Evolutionary conservation across 2,113 vertebrate species (phyloP).

Genomic region (Daboia siamensis): DNA sequence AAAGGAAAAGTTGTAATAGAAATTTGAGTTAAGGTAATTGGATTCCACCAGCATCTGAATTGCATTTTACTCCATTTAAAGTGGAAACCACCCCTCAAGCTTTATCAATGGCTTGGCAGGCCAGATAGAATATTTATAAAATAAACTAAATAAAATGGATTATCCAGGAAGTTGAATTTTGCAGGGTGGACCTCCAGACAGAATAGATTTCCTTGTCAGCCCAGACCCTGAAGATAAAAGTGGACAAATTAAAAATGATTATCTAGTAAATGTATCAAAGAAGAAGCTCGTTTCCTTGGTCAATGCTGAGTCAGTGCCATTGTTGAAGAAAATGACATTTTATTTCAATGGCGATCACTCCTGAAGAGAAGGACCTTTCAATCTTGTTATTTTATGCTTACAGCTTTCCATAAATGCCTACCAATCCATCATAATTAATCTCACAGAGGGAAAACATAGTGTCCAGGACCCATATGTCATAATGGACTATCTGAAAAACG

Average conservation of each 20-base stretch:
- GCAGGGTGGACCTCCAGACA: background rate
- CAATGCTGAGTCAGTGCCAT: background rate
- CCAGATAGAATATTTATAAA: background rate
- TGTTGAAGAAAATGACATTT: background rate
- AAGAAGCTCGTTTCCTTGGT: background rate
- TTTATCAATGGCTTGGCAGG: background rate
- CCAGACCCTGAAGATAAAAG: background rate
- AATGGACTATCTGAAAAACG: conserved; percentile 67
- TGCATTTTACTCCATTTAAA: background rate
- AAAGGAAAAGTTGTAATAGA: background rate
- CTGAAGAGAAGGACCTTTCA: background rate
- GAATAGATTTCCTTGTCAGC: background rate
- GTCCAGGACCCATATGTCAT: conserved; percentile 31
- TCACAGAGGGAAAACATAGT: conserved; percentile 40
- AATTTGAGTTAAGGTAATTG: background rate
- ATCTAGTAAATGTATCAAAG: background rate
- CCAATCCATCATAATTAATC: conserved; percentile 59
- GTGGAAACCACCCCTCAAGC: background rate
- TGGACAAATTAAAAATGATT: background rate
- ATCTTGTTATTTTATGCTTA: background rate
- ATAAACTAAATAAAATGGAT: background rate
- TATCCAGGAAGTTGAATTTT: background rate
- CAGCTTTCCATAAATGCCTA: conserved; percentile 71
- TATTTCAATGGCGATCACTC: accelerated
- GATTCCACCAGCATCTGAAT: background rate